Evolutionary conservation across 2,888 invertebrate genomes (phyloP).

Genomic region (Xestoiulus laeticollis): DNA sequence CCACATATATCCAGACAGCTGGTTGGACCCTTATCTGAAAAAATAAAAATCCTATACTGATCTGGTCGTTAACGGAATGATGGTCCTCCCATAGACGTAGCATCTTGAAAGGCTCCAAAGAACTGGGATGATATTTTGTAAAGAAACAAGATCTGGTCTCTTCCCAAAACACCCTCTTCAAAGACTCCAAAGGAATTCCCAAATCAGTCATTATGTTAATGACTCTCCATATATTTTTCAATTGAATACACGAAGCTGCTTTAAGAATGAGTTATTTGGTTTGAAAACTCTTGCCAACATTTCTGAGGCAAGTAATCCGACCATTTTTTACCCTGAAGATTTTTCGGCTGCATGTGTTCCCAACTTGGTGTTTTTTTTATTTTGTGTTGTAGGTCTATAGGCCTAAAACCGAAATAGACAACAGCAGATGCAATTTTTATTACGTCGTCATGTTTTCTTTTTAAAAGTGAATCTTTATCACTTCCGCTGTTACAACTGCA

Average conservation of each 20-base stretch:
- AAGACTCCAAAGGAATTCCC: background rate
- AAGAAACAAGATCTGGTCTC: background rate
- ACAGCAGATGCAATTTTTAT: conserved; percentile 31
- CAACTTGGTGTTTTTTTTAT: background rate
- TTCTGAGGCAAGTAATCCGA: background rate
- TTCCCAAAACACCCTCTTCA: background rate
- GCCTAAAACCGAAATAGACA: conserved; percentile 23
- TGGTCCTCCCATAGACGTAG: background rate
- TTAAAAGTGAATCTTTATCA: conserved; percentile 23
- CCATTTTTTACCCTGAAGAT: background rate
- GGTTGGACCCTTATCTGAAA: background rate
- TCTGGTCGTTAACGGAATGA: background rate
- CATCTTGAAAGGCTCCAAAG: background rate
- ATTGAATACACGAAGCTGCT: background rate
- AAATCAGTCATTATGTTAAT: conserved; percentile 29
- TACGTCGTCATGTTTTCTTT: conserved; percentile 29
- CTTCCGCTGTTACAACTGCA: conserved; percentile 7
- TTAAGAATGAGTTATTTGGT: background rate
- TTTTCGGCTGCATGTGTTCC: conserved; percentile 32
- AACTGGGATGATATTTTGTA: background rate
- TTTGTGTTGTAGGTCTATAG: background rate
- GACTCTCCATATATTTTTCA: background rate
- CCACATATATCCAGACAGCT: conserved; percentile 9
- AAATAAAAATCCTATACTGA: background rate
- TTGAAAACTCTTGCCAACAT: background rate